Base-by-base conservation (phyloP, 2,888 invertebrate species). In the Campoplex capitator region DNA sequence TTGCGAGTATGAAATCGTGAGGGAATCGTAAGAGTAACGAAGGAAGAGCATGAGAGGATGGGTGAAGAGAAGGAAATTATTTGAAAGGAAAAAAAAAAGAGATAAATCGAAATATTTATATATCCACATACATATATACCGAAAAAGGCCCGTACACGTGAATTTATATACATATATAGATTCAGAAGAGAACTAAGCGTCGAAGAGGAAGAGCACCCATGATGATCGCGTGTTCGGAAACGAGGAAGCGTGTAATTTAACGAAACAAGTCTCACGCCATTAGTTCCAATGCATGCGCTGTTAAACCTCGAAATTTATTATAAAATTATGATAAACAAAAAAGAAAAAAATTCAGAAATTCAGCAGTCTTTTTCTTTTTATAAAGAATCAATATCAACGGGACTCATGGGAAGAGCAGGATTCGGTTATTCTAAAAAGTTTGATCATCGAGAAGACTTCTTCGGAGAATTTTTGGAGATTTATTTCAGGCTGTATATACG, bases 221-320 rank as follows among this genome's bases (percentile, higher is more conserved):
- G 58, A 71, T 80, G 16, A 84, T 83, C 65, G 79, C 70, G 71
- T 82, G 82, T 23, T 75, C 48, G 67, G 32, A 65, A 87, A 83
- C 56, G 54, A 75, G 82, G 71, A 82, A 87, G 75, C 75, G 65
- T 42, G 80, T 70, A 73, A 74, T 77, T 51, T 51, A 28, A 68
- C 38, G 68, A 73, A 81, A 73, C 80, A 18, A 28, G 18, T 35
- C 23, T 51, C 35, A 51, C 48, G 48, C 51, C 62, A 35, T 67
- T 67, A 7, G 23, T 65, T 62, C 65, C 16, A n/a, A 79, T 48
- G 45, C 35, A 58, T n/a, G 62, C 8, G 42, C 11, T 32, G 62
- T 67, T 67, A 35, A 35, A 58, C 23, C 35, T 23, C 54, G 18
- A 58, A 51, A 80, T 73, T 58, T 62, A 80, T 73, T 23, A 3